Percentiles rank a stretch among this genome's conserved stretches.
Evolutionary conservation across 2,888 invertebrate species (phyloP).

Genomic region (Pyrochroa serraticornis): DNA sequence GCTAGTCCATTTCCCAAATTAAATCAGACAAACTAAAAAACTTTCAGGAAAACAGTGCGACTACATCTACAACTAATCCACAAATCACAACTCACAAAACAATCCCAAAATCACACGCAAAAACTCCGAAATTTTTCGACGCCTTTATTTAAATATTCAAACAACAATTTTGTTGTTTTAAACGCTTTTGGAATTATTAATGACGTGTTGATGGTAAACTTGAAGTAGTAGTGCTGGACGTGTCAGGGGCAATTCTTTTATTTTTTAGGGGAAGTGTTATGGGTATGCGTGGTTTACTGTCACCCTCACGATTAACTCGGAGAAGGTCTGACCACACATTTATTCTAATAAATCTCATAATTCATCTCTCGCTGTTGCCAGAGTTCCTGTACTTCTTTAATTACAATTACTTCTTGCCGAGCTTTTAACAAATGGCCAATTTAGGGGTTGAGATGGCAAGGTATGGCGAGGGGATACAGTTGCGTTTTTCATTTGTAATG

Average conservation of each 20-base stretch:
- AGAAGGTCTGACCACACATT: constrained; percentile 32
- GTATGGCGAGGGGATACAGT: too few relatives aligned
- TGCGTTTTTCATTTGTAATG: too few relatives aligned
- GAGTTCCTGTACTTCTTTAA: constrained; percentile 24
- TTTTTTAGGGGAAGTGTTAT: constrained; percentile 29
- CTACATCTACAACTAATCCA: constrained; percentile 10
- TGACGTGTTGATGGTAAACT: constrained; percentile 27
- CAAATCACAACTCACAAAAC: constrained; percentile 2
- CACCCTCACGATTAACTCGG: constrained; percentile 41
- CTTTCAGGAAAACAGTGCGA: constrained; percentile 21
- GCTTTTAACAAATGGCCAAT: background rate
- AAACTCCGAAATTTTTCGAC: background rate
- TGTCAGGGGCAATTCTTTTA: constrained; percentile 35
- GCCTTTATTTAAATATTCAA: constrained; percentile 12
- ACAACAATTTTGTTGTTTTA: constrained; percentile 4
- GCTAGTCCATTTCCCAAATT: constrained; percentile 55
- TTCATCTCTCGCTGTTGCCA: constrained; percentile 28
- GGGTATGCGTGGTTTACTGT: constrained; percentile 30
- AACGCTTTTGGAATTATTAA: background rate
- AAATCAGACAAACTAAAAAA: constrained; percentile 53
- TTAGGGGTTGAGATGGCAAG: too few relatives aligned
- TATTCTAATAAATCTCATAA: constrained; percentile 36
- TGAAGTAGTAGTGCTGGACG: constrained; percentile 28
- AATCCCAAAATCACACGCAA: background rate
- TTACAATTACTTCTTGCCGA: constrained; percentile 20